These are phyloP conservation scores for Hemistola chrysoprasaria DNA, from an alignment of 2,888 invertebrate genomes.

Conservation along the genomic window DNA sequence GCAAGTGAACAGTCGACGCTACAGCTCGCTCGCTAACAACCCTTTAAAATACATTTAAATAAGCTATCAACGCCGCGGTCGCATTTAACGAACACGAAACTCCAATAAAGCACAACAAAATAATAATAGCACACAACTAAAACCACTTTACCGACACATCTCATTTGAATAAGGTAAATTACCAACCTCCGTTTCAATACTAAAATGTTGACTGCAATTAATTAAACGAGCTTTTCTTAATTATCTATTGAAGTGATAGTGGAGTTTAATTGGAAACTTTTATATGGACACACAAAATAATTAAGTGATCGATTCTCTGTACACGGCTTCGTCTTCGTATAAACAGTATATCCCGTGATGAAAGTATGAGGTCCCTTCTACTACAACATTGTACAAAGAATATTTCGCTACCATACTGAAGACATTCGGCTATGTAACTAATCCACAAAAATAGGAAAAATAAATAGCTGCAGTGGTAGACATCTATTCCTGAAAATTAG, in stretches of 20 bases:
- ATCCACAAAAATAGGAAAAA: no score
- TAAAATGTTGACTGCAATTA: constrained; percentile 68
- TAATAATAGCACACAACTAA: constrained; percentile 77
- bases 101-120: constrained; percentile 75
- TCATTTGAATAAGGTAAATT: constrained; percentile 79
- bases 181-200: constrained; percentile 55
- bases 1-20: constrained; percentile 35
- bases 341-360: constrained; percentile 58
- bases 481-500: no score
- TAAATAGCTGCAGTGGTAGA: no score
- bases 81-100: constrained; percentile 71
- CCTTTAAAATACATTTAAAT: constrained; percentile 68
- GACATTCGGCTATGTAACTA: no score
- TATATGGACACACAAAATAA: constrained; percentile 74
- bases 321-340: constrained; percentile 51
- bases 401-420: no score
- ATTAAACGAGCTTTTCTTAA: constrained; percentile 74
- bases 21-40: constrained; percentile 44
- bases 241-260: constrained; percentile 77
- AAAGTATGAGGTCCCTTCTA: constrained; percentile 58
- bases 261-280: constrained; percentile 72
- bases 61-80: constrained; percentile 59
- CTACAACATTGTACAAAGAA: constrained; percentile 48
- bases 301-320: constrained; percentile 78
- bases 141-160: constrained; percentile 66